These are phyloP conservation scores for Drosophila pallidifrons DNA, from an alignment of 1,140 invertebrate genomes.

Conservation along the genomic window DNA sequence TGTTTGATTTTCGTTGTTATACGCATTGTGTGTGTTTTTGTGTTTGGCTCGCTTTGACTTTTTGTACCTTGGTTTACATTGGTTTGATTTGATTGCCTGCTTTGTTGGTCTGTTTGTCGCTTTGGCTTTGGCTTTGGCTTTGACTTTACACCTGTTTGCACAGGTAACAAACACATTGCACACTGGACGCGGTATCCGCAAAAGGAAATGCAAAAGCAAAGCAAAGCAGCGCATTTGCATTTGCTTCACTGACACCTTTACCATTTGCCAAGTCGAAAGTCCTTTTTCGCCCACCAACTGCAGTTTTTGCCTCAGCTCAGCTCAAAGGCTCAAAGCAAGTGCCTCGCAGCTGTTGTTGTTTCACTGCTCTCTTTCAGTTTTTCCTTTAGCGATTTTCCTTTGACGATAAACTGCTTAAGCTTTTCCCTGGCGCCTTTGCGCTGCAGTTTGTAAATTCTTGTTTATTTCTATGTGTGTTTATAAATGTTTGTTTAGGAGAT, in stretches of 20 bases:
- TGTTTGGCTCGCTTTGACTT: constrained; percentile 58
- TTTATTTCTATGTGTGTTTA: neutral
- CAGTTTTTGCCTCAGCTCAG: constrained; percentile 45
- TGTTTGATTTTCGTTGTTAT: neutral
- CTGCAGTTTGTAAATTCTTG: neutral
- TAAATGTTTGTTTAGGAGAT: neutral
- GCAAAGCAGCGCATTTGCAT: constrained; percentile 50
- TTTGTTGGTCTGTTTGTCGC: constrained; percentile 45
- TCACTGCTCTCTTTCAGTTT: neutral
- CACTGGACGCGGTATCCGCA: constrained; percentile 15
- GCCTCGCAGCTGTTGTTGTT: neutral
- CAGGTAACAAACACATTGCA: constrained; percentile 29
- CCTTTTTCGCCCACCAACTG: constrained; percentile 13
- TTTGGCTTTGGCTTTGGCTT: constrained; percentile 46
- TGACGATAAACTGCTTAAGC: constrained; percentile 1
- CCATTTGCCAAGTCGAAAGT: constrained; percentile 35
- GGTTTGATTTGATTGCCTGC: constrained; percentile 39
- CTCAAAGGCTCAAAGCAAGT: constrained; percentile 55
- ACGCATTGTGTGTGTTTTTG: constrained; percentile 31
- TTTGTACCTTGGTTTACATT: constrained; percentile 46
- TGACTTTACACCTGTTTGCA: constrained; percentile 72
- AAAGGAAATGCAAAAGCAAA: too few species aligned
- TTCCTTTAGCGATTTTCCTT: constrained; percentile 6
- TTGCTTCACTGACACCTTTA: constrained; percentile 74
- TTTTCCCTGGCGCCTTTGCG: neutral